These are phyloP conservation scores for Oenanthe melanoleuca DNA, from an alignment of 2,113 vertebrate species.

Conservation along the genomic window DNA sequence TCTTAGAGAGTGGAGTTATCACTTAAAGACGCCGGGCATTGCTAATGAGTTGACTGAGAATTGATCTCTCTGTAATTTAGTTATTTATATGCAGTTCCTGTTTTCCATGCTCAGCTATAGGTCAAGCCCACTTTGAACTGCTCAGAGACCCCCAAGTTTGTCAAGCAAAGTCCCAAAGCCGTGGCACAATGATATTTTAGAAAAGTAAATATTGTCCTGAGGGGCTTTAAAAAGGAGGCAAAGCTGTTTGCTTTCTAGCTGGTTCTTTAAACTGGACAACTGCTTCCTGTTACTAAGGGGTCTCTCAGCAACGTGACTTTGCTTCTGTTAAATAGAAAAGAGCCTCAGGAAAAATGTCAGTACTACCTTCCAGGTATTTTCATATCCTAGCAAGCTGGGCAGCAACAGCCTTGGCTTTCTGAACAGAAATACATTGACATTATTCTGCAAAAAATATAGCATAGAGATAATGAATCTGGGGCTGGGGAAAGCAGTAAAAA, in stretches of 20 bases:
- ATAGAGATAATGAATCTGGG: neutral
- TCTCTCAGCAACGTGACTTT: slow-evolving; percentile 60
- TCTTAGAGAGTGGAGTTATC: slow-evolving; percentile 86
- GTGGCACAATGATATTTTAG: slow-evolving; percentile 96
- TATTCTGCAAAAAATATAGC: neutral
- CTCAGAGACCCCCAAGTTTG: slow-evolving; percentile 84
- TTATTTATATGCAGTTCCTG: slow-evolving; percentile 91
- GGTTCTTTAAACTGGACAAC: slow-evolving; percentile 76
- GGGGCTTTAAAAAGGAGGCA: slow-evolving; percentile 84
- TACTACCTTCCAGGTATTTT: slow-evolving; percentile 26
- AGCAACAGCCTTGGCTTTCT: neutral
- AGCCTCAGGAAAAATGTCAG: slow-evolving; percentile 58
- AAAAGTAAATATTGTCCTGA: slow-evolving; percentile 95
- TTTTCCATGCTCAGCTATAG: slow-evolving; percentile 81
- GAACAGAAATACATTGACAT: neutral
- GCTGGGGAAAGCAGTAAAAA: neutral
- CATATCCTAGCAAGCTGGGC: neutral
- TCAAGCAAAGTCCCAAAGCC: slow-evolving; percentile 90
- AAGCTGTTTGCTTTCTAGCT: slow-evolving; percentile 88
- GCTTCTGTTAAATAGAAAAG: slow-evolving; percentile 61
- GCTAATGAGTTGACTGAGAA: slow-evolving; percentile 95
- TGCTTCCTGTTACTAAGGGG: slow-evolving; percentile 72
- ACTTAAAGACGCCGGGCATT: slow-evolving; percentile 88
- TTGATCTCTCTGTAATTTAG: slow-evolving; percentile 96
- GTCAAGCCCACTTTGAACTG: slow-evolving; percentile 86